Percentiles rank a stretch among this genome's conserved stretches.
Evolutionary conservation across 2,113 vertebrate genomes (phyloP).

Genomic region (Passer montanus): DNA sequence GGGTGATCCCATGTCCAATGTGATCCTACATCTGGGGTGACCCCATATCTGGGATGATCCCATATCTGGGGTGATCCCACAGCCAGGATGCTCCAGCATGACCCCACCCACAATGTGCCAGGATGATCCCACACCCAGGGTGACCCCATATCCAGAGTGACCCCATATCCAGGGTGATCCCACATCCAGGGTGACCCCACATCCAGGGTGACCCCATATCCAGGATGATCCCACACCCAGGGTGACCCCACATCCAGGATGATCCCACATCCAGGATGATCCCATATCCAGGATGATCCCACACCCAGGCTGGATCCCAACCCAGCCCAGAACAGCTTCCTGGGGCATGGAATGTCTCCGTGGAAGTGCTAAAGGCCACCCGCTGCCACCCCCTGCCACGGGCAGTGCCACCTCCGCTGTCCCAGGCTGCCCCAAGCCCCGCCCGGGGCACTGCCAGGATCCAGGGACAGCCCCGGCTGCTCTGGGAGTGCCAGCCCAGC

Average conservation of each 20-base stretch:
- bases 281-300: too few relatives aligned
- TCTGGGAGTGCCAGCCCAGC: not conserved
- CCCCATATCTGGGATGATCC: accelerated
- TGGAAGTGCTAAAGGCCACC: not conserved
- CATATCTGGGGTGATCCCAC: accelerated
- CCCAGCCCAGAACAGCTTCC: not conserved
- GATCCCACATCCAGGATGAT: accelerated
- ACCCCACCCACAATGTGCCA: too few relatives aligned
- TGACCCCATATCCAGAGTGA: accelerated
- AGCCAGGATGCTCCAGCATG: too few relatives aligned
- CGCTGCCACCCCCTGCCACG: not conserved
- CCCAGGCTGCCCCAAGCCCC: not conserved
- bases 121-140: too few relatives aligned
- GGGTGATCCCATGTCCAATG: accelerated
- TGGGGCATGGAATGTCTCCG: not conserved
- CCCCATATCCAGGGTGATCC: accelerated
- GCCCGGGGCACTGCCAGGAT: not conserved
- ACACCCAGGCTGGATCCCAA: not conserved
- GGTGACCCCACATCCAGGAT: too few relatives aligned
- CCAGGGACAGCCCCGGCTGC: not conserved
- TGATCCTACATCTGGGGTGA: too few relatives aligned
- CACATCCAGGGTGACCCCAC: accelerated
- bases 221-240: accelerated
- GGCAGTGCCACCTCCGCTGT: not conserved
- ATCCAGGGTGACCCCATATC: accelerated